Percentiles rank a stretch among this genome's conserved stretches.
These are phyloP conservation scores for Typhlichthys eigenmanni DNA, from an alignment of 2,797 vertebrate species.

Conservation along the genomic window DNA sequence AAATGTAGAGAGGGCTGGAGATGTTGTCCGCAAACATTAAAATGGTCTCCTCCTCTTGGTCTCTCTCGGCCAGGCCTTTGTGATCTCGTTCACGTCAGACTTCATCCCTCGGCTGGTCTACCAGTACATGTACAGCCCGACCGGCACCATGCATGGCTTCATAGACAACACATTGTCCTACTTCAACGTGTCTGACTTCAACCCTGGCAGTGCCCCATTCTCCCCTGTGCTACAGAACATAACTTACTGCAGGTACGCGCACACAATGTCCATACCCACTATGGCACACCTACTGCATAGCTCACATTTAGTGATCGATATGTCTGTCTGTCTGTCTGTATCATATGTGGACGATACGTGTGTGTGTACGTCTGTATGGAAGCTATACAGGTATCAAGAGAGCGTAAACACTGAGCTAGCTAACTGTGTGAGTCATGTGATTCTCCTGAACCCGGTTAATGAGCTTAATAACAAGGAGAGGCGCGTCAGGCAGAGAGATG, in stretches of 20 bases:
- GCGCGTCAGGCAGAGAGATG: too few species aligned
- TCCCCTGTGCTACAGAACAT: conserved; percentile 77
- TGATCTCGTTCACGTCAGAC: conserved; percentile 96
- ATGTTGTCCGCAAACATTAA: neutral
- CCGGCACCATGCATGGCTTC: conserved; percentile 95
- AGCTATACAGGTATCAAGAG: too few species aligned
- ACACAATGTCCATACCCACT: neutral
- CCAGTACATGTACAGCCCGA: conserved; percentile 91
- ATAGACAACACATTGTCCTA: conserved; percentile 96
- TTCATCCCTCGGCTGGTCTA: conserved; percentile 97
- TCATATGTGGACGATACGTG: too few species aligned
- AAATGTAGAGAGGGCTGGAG: too few species aligned
- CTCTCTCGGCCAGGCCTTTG: conserved; percentile 84
- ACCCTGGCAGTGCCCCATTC: conserved; percentile 83
- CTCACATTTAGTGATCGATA: neutral
- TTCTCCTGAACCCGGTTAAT: too few species aligned
- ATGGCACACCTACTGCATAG: neutral
- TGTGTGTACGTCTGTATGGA: too few species aligned
- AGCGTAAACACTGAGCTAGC: too few species aligned
- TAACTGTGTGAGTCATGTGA: too few species aligned
- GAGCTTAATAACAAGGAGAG: too few species aligned
- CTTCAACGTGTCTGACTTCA: conserved; percentile 94
- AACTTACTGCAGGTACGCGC: conserved; percentile 87
- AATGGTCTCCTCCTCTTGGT: neutral
- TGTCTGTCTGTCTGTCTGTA: too few species aligned